A percentile compares a stretch with the other conserved stretches of the same genome.
Evolutionary conservation across 2,113 vertebrate species (phyloP).

Genomic region (Forbesichthys papilliferus): DNA sequence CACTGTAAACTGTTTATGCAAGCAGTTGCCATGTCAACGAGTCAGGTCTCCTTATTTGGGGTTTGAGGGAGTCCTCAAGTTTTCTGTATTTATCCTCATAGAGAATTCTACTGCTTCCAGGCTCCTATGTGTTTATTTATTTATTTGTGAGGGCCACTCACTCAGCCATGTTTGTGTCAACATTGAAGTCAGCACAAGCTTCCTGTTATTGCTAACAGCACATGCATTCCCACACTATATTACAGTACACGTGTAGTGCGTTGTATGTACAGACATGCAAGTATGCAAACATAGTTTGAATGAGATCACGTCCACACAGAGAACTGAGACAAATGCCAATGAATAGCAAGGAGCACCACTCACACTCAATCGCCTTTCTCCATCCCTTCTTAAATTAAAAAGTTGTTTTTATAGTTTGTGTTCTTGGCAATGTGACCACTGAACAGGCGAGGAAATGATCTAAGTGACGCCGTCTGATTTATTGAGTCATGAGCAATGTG

Average conservation of each 20-base stretch:
- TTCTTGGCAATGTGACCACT: slow-evolving; percentile 13
- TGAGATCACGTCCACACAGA: slow-evolving; percentile 1
- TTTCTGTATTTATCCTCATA: slow-evolving; percentile 53
- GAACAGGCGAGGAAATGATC: slow-evolving; percentile 29
- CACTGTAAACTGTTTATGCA: slow-evolving; percentile 72
- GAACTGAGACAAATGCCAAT: not conserved
- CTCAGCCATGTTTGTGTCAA: slow-evolving; percentile 70
- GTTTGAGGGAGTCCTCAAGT: slow-evolving; percentile 40
- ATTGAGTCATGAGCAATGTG: not conserved
- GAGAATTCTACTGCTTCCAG: slow-evolving; percentile 46
- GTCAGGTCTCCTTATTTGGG: slow-evolving; percentile 79
- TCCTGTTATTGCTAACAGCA: slow-evolving; percentile 77
- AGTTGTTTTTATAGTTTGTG: slow-evolving; percentile 21
- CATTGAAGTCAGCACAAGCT: slow-evolving; percentile 53
- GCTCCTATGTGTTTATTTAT: slow-evolving; percentile 63
- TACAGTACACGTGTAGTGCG: slow-evolving; percentile 18
- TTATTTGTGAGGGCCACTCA: slow-evolving; percentile 65
- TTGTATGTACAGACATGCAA: slow-evolving; percentile 6
- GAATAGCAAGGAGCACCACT: not conserved
- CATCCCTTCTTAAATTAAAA: slow-evolving; percentile 4
- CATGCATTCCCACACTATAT: slow-evolving; percentile 28
- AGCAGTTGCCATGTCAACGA: slow-evolving; percentile 49
- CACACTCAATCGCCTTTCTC: slow-evolving; percentile 8
- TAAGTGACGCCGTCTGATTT: slow-evolving; percentile 8
- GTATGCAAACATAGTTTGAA: not conserved